A percentile compares a stretch with the other conserved stretches of the same genome.
Evolutionary conservation across 2,113 vertebrate genomes (phyloP).

Genomic region (Chaetodon auriga): DNA sequence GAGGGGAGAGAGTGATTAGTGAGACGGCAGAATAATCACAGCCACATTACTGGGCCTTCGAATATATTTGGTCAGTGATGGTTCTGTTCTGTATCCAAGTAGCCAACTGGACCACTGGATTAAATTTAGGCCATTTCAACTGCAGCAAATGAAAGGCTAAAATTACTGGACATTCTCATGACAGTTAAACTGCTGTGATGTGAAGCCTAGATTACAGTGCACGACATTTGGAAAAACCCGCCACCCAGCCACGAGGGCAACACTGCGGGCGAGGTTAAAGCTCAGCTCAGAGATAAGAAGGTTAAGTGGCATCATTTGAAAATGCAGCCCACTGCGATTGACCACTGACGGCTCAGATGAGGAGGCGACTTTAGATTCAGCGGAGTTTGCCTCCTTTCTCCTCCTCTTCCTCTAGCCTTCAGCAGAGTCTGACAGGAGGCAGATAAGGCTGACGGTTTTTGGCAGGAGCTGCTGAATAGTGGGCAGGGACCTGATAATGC

Average conservation of each 20-base stretch:
- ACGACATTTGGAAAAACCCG: constrained; percentile 3
- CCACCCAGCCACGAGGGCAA: constrained; percentile 25
- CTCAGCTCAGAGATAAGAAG: constrained; percentile 44
- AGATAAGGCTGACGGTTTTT: constrained; percentile 69
- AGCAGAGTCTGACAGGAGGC: constrained; percentile 52
- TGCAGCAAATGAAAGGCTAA: constrained; percentile 36
- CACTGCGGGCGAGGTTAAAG: constrained; percentile 26
- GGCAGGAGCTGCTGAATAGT: constrained; percentile 47
- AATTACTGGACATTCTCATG: constrained; percentile 42
- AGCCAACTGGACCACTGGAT: constrained; percentile 19
- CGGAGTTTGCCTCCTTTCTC: constrained; percentile 16
- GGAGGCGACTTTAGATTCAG: background rate
- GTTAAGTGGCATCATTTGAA: constrained; percentile 60
- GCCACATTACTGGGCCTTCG: constrained; percentile 51
- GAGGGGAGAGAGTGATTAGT: constrained; percentile 28
- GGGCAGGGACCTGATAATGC: constrained; percentile 57
- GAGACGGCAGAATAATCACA: constrained; percentile 43
- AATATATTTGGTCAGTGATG: constrained; percentile 45
- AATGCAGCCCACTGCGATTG: background rate
- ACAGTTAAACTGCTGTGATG: constrained; percentile 44
- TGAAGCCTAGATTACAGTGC: constrained; percentile 46
- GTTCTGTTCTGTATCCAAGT: constrained; percentile 28
- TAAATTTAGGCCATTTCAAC: constrained; percentile 23
- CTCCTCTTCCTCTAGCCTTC: constrained; percentile 29
- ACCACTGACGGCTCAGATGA: constrained; percentile 19